A percentile compares a stretch with the other conserved stretches of the same genome.
These are phyloP conservation scores for Pollenia labialis DNA, from an alignment of 2,888 invertebrate genomes.

Conservation along the genomic window DNA sequence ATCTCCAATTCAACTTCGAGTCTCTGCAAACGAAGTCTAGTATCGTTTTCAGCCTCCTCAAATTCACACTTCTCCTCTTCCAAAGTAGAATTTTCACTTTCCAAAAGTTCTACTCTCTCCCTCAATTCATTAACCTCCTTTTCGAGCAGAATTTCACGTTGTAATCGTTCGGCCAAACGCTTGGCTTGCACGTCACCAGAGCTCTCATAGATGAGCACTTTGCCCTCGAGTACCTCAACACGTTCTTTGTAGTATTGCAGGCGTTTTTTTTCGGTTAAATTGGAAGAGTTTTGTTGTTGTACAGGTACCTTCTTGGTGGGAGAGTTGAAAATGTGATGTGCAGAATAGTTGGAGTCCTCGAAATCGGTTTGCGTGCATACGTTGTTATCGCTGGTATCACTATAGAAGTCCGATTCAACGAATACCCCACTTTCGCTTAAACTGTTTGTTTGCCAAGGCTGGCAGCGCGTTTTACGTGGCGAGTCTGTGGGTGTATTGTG, in stretches of 20 bases:
- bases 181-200: conserved; percentile 87
- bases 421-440: conserved; percentile 91
- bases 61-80: conserved; percentile 90
- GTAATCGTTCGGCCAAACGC: conserved; percentile 87
- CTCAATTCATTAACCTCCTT: conserved; percentile 84
- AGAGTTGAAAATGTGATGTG: conserved; percentile 59
- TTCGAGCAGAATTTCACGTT: conserved; percentile 86
- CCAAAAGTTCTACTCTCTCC: conserved; percentile 86
- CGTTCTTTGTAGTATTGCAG: conserved; percentile 88
- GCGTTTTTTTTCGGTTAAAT: conserved; percentile 85
- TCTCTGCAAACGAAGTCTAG: conserved; percentile 85
- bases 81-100: conserved; percentile 87
- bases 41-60: conserved; percentile 91
- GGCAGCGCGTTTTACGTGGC: conserved; percentile 76
- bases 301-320: conserved; percentile 75
- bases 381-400: conserved; percentile 76
- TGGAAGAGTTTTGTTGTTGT: conserved; percentile 70
- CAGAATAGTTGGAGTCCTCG: conserved; percentile 82
- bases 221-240: conserved; percentile 87
- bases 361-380: conserved; percentile 85
- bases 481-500: conserved; percentile 84
- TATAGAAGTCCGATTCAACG: conserved; percentile 86
- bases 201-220: conserved; percentile 88
- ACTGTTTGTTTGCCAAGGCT: conserved; percentile 84
- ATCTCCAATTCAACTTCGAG: conserved; percentile 88